phyloP scores from a whole-genome alignment of 2,888 invertebrate species.

The Conops quadrifasciatus region DNA sequence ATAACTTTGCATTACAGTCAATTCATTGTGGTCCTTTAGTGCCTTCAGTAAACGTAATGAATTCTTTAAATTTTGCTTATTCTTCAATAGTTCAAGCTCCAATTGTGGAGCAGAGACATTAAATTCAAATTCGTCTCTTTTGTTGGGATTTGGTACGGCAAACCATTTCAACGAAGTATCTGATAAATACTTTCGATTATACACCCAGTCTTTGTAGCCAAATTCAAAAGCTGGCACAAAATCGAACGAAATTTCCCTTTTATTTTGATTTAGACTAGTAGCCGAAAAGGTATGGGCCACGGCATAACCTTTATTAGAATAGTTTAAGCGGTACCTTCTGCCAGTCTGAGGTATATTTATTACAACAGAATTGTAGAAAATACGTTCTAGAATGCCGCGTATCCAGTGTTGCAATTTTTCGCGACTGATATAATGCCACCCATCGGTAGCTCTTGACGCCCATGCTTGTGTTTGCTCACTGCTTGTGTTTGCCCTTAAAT shows the following conservation, averaged over 20 bases:
- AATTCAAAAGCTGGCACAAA: conserved; percentile 54
- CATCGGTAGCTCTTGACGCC: background rate
- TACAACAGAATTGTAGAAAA: background rate
- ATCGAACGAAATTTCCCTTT: conserved; percentile 48
- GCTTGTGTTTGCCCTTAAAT: background rate
- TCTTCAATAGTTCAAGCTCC: conserved; percentile 44
- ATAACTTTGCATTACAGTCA: conserved; percentile 47
- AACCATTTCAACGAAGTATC: conserved; percentile 46
- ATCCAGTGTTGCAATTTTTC: background rate
- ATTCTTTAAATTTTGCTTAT: conserved; percentile 49
- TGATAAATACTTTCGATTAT: background rate
- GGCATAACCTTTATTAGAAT: conserved; percentile 36
- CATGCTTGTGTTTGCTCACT: background rate
- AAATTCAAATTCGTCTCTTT: conserved; percentile 39
- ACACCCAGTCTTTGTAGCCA: conserved; percentile 38
- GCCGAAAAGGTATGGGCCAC: conserved; percentile 54
- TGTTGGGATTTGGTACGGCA: conserved; percentile 46
- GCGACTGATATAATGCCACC: background rate
- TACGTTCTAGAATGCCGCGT: background rate
- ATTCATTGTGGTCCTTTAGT: conserved; percentile 44
- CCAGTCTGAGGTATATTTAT: background rate
- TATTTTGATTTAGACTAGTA: conserved; percentile 22
- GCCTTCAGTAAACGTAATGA: conserved; percentile 51
- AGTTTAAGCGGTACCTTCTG: background rate
- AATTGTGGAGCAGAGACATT: conserved; percentile 47